Conservation (phyloP, 2,113 vertebrate species). For the Phocoena phocoena region DNA sequence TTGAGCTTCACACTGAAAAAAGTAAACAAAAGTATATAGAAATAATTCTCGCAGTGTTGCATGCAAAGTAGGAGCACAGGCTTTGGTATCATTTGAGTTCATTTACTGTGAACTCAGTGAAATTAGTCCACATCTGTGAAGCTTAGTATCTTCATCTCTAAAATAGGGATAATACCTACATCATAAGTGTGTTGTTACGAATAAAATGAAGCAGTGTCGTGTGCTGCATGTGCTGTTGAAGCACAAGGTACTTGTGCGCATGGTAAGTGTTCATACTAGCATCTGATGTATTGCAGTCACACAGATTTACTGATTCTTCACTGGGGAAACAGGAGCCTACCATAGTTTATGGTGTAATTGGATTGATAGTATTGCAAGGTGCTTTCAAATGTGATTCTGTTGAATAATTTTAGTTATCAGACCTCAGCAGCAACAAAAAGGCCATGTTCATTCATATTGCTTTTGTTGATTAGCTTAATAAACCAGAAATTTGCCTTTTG, state of each 20-base stretch:
- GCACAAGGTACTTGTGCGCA: background rate
- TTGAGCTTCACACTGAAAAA: background rate
- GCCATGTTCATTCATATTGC: background rate
- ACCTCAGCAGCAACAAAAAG: background rate
- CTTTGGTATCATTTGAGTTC: background rate
- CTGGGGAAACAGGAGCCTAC: background rate
- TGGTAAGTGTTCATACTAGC: background rate
- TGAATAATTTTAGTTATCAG: background rate
- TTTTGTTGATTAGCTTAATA: background rate
- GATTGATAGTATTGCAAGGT: background rate
- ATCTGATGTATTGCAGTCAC: background rate
- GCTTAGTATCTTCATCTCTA: background rate
- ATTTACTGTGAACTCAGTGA: background rate
- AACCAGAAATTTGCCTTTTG: background rate
- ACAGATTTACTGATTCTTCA: background rate
- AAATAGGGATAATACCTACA: background rate
- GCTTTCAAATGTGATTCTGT: background rate
- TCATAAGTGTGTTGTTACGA: background rate
- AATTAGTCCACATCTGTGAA: background rate
- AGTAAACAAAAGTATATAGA: background rate
- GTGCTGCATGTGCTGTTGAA: background rate
- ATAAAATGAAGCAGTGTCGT: background rate
- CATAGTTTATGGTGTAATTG: background rate
- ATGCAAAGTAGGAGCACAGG: background rate
- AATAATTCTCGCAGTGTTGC: background rate